A percentile compares a stretch with the other conserved stretches of the same genome.
phyloP scores from a whole-genome alignment of 2,113 vertebrate genomes.

The Anhinga rufa region DNA sequence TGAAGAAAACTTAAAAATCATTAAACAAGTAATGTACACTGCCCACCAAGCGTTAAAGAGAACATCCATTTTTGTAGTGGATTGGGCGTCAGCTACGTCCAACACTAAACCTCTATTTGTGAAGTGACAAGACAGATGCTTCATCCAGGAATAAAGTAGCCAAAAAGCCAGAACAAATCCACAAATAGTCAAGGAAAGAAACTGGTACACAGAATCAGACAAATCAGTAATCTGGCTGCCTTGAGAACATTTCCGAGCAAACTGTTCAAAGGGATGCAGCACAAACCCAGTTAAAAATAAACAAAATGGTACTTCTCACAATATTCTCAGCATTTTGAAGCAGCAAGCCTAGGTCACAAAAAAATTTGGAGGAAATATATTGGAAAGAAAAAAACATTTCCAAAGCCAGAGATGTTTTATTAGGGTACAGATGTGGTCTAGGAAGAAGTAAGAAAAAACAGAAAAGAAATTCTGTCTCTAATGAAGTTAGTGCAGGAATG shows the following conservation, averaged over 20 bases:
- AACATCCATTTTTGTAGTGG: not conserved
- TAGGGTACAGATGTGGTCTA: not conserved
- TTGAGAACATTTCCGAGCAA: not conserved
- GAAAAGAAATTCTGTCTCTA: not conserved
- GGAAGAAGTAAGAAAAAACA: not conserved
- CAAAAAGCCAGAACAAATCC: not conserved
- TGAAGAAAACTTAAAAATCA: not conserved
- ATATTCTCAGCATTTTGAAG: not conserved
- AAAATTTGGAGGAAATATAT: not conserved
- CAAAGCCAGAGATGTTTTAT: not conserved
- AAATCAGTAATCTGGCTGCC: not conserved
- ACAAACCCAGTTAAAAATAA: not conserved
- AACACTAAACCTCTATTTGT: not conserved
- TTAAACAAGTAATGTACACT: not conserved
- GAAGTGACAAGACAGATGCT: not conserved
- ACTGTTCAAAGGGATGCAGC: not conserved
- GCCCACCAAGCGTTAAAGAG: not conserved
- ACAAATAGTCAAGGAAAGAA: not conserved
- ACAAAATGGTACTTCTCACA: not conserved
- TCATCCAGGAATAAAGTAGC: not conserved
- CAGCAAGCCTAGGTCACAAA: not conserved
- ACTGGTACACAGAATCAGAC: not conserved
- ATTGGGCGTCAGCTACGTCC: not conserved
- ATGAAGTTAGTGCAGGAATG: not conserved
- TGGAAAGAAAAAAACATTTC: not conserved